Percentiles rank a stretch among this genome's conserved stretches.
Conservation (phyloP, 2,888 invertebrate genomes). For the Ormyrus labotus region DNA sequence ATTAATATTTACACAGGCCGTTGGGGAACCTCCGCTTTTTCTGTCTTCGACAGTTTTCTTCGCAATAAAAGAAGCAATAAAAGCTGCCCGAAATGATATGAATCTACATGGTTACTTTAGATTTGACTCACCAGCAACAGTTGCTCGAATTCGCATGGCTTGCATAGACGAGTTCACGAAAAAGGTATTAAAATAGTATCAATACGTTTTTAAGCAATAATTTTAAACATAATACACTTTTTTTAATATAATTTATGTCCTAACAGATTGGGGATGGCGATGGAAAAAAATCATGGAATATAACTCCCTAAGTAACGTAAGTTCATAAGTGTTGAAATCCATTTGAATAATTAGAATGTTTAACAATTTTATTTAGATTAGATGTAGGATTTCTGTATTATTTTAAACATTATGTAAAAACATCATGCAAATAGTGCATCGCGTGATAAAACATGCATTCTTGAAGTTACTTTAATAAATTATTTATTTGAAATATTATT, state of each 20-base stretch:
- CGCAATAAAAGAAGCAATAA: conserved; percentile 90
- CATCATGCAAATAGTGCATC: too few relatives aligned
- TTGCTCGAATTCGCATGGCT: conserved; percentile 91
- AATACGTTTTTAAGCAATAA: neutral
- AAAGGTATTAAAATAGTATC: conserved; percentile 77
- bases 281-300: conserved; percentile 60
- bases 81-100: conserved; percentile 84
- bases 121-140: conserved; percentile 89
- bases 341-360: too few relatives aligned
- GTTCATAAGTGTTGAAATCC: too few relatives aligned
- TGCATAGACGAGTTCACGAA: conserved; percentile 88
- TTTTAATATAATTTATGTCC: too few relatives aligned
- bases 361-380: too few relatives aligned
- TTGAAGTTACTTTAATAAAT: too few relatives aligned
- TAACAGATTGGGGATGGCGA: conserved; percentile 27
- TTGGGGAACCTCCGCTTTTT: conserved; percentile 95
- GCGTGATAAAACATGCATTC: too few relatives aligned
- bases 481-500: too few relatives aligned
- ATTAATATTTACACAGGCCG: conserved; percentile 78
- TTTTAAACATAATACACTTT: neutral
- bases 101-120: conserved; percentile 79
- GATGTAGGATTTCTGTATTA: too few relatives aligned
- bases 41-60: conserved; percentile 89
- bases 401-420: too few relatives aligned
- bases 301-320: conserved; percentile 51